Evolutionary conservation across 1,140 invertebrate species (phyloP).

Genomic region (Cydia fagiglandana): DNA sequence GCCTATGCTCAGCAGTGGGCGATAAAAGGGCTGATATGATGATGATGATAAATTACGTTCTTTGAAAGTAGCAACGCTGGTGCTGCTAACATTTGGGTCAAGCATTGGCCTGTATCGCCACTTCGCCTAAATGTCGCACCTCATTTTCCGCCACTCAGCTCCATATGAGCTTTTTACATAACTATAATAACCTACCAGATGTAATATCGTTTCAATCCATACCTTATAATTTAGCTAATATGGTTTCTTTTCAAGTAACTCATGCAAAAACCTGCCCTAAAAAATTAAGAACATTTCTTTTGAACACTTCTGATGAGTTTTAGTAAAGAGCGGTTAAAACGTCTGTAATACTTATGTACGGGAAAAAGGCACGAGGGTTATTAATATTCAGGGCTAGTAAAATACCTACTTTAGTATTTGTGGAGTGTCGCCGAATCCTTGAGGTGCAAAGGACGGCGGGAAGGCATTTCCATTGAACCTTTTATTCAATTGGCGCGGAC

Average conservation of each 20-base stretch:
- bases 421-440: conserved; percentile 55
- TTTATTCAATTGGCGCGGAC: conserved; percentile 59
- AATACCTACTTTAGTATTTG: conserved; percentile 48
- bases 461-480: conserved; percentile 53
- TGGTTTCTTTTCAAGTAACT: conserved; percentile 27
- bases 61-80: conserved; percentile 43
- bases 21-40: too few relatives aligned
- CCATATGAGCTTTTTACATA: conserved; percentile 42
- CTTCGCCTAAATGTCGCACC: conserved; percentile 57
- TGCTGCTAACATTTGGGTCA: conserved; percentile 58
- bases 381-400: conserved; percentile 61
- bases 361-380: conserved; percentile 53
- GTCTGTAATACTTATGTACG: conserved; percentile 51
- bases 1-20: too few relatives aligned
- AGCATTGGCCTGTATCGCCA: conserved; percentile 57
- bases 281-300: conserved; percentile 40
- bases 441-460: conserved; percentile 49
- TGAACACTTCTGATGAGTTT: conserved; percentile 51
- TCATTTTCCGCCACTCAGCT: conserved; percentile 63
- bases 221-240: conserved; percentile 22
- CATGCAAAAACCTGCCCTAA: conserved; percentile 13
- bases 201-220: background rate
- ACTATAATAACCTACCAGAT: conserved; percentile 33
- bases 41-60: conserved; percentile 49
- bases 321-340: conserved; percentile 51